A percentile compares a stretch with the other conserved stretches of the same genome.
Evolutionary conservation across 2,888 invertebrate species (phyloP).

Genomic region (Sesia apiformis): DNA sequence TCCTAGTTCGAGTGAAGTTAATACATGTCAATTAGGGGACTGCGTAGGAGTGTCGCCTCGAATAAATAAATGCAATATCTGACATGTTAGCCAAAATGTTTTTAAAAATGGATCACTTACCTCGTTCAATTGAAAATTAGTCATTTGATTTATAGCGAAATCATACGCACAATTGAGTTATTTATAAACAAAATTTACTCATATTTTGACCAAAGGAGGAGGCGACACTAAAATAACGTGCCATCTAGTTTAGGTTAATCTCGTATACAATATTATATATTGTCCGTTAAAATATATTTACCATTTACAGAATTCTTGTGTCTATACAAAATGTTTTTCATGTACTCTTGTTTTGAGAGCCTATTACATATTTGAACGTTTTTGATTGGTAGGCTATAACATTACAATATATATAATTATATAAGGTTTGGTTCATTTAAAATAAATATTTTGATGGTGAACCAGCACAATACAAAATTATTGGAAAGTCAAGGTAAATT

Average conservation of each 20-base stretch:
- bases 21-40: conserved; percentile 74
- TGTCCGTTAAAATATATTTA: conserved; percentile 76
- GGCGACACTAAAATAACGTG: conserved; percentile 73
- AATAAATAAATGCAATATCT: neutral
- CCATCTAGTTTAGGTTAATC: conserved; percentile 76
- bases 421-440: conserved; percentile 28
- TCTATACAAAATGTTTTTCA: conserved; percentile 75
- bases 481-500: conserved; percentile 41
- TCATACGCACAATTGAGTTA: conserved; percentile 69
- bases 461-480: conserved; percentile 29
- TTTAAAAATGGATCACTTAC: neutral
- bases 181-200: conserved; percentile 40
- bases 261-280: conserved; percentile 76
- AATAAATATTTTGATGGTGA: conserved; percentile 21
- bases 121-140: conserved; percentile 3
- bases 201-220: conserved; percentile 62
- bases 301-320: conserved; percentile 75
- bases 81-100: neutral
- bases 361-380: conserved; percentile 66
- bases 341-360: conserved; percentile 76
- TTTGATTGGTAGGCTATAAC: conserved; percentile 33
- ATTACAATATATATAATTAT: neutral
- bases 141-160: conserved; percentile 32
- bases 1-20: conserved; percentile 73
- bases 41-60: conserved; percentile 70